Evolutionary conservation across 2,113 vertebrate species (phyloP).

Genomic region (Clarias macrocephalus): DNA sequence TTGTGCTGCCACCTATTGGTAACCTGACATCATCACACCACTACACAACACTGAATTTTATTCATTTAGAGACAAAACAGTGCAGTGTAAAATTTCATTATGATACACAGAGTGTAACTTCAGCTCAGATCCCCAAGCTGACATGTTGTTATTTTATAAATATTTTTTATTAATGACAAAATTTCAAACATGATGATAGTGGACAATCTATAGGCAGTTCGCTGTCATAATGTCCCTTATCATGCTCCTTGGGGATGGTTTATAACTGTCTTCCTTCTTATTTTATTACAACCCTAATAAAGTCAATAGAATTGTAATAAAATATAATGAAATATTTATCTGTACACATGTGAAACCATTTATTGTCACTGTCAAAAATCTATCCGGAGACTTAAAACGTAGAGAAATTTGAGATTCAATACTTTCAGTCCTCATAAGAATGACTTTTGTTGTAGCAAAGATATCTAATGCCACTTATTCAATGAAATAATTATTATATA

Average conservation of each 20-base stretch:
- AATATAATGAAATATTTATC: no score
- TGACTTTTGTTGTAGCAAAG: neutral
- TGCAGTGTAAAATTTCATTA: neutral
- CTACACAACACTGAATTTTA: neutral
- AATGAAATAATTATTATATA: neutral
- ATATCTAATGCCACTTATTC: neutral
- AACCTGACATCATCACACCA: neutral
- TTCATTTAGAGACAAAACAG: neutral
- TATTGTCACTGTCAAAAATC: no score
- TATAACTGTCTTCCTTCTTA: neutral
- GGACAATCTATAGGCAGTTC: neutral
- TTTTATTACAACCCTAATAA: neutral
- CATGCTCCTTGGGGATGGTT: neutral
- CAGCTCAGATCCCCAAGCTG: neutral
- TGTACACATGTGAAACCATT: no score
- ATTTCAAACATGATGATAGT: neutral
- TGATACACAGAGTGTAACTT: neutral
- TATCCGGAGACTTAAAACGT: neutral
- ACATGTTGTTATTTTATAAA: neutral
- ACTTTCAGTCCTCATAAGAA: no score
- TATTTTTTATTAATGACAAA: neutral
- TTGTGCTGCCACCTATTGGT: conserved; percentile 28
- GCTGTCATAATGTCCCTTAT: neutral
- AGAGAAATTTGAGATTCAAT: neutral
- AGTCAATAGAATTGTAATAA: no score